These are phyloP conservation scores for Melitaea athalia DNA, from an alignment of 2,888 invertebrate species.

Conservation along the genomic window DNA sequence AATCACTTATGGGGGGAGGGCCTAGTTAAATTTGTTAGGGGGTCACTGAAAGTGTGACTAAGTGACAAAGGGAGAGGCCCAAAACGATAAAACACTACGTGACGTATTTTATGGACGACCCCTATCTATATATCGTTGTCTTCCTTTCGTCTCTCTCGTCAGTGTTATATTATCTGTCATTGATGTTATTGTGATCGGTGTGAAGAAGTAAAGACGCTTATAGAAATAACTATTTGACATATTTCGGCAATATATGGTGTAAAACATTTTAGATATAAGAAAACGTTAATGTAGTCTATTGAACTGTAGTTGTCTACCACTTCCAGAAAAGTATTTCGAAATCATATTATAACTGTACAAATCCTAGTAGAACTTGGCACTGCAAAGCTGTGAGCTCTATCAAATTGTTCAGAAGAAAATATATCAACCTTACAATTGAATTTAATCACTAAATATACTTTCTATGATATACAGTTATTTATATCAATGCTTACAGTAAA, in stretches of 20 bases:
- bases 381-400: not conserved
- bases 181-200: slow-evolving; percentile 71
- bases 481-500: slow-evolving; percentile 15
- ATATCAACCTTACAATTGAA: no score
- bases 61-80: no score
- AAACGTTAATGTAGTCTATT: slow-evolving; percentile 15
- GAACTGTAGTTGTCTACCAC: not conserved
- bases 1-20: no score
- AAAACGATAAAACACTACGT: no score
- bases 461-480: slow-evolving; percentile 10
- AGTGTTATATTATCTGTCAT: slow-evolving; percentile 57
- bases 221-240: slow-evolving; percentile 52
- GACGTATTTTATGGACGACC: no score
- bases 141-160: slow-evolving; percentile 58
- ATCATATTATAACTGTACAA: not conserved
- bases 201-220: slow-evolving; percentile 80
- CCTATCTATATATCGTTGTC: slow-evolving; percentile 42
- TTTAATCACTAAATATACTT: not conserved
- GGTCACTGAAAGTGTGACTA: no score
- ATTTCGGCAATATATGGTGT: slow-evolving; percentile 35
- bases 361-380: not conserved
- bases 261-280: slow-evolving; percentile 28
- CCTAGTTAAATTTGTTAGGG: no score
- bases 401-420: not conserved
- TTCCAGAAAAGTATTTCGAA: not conserved